Conservation (phyloP, 2,797 vertebrate genomes). For the Darevskia mixta region DNA sequence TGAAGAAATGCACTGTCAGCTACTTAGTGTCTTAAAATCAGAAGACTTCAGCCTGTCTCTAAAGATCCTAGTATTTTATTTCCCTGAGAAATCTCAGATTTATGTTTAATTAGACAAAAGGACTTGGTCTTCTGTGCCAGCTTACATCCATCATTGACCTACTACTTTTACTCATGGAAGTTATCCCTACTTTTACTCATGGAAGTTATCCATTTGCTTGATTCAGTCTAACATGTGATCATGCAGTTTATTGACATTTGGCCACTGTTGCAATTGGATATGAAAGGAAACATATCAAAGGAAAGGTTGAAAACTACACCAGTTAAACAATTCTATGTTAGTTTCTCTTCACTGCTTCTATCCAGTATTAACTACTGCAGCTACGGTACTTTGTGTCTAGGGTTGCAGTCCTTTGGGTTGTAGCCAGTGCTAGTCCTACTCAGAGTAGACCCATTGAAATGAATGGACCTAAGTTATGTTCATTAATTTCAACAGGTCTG, state of each 20-base stretch:
- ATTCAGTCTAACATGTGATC: neutral
- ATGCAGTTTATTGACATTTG: neutral
- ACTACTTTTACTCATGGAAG: neutral
- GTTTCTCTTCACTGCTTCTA: neutral
- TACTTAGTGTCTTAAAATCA: neutral
- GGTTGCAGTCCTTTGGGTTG: neutral
- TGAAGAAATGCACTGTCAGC: neutral
- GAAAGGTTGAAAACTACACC: neutral
- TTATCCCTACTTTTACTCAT: neutral
- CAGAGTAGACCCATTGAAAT: too few species aligned
- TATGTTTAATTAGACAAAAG: neutral
- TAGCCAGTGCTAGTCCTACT: neutral
- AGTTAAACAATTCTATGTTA: neutral
- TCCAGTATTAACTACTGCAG: neutral
- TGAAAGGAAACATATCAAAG: neutral
- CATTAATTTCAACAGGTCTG: too few species aligned
- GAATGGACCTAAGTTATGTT: too few species aligned
- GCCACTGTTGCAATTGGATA: neutral
- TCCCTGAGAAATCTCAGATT: slow-evolving; percentile 14
- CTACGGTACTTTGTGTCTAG: neutral
- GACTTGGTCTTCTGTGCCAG: neutral
- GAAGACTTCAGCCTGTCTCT: neutral
- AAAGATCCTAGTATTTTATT: slow-evolving; percentile 40
- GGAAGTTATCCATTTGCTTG: neutral
- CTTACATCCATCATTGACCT: neutral